Conservation (phyloP, 2,888 invertebrate species). For the Brenthis hecate region DNA sequence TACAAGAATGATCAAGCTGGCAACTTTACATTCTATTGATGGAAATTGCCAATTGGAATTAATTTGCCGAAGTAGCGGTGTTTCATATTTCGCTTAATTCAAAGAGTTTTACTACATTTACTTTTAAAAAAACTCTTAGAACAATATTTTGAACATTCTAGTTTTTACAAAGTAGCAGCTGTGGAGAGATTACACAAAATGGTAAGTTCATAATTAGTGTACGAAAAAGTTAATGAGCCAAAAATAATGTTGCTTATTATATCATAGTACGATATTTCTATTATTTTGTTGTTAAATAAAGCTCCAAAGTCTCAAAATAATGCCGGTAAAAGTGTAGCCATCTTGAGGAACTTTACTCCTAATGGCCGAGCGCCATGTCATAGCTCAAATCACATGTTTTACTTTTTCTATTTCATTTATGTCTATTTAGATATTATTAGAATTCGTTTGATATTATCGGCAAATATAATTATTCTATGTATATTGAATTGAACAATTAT, state of each 20-base stretch:
- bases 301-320: slow-evolving; percentile 17
- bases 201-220: slow-evolving; percentile 41
- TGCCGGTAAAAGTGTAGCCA: slow-evolving; percentile 71
- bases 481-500: slow-evolving; percentile 1
- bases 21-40: slow-evolving; percentile 24
- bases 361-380: slow-evolving; percentile 76
- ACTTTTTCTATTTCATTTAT: slow-evolving; percentile 7
- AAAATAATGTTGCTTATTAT: background rate
- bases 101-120: slow-evolving; percentile 15
- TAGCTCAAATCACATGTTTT: slow-evolving; percentile 55
- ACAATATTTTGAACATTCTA: background rate
- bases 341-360: slow-evolving; percentile 56
- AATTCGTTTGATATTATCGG: background rate
- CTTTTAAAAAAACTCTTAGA: background rate
- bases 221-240: background rate
- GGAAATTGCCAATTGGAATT: slow-evolving; percentile 17
- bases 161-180: slow-evolving; percentile 38
- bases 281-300: background rate
- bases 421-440: background rate
- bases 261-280: background rate
- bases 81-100: slow-evolving; percentile 11
- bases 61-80: slow-evolving; percentile 11
- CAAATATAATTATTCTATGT: background rate
- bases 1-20: slow-evolving; percentile 6
- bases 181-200: slow-evolving; percentile 47